phyloP scores from a whole-genome alignment of 2,888 invertebrate species.

The Bugulina stolonifera region DNA sequence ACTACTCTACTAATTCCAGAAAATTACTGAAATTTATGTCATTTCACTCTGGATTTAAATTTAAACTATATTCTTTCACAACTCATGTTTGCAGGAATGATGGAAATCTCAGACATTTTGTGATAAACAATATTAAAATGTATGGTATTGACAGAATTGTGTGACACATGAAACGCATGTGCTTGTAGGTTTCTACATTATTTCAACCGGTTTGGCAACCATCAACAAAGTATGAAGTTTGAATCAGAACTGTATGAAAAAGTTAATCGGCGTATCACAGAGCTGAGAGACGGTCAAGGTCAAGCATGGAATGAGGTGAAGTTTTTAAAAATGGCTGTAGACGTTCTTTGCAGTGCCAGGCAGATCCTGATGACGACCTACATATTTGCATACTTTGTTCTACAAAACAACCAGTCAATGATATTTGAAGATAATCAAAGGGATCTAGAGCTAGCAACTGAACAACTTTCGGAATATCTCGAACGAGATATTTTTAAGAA shows the following conservation, averaged over 20 bases:
- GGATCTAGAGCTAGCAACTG: constrained; percentile 14
- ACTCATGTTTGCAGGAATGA: no score
- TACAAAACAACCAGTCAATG: constrained; percentile 19
- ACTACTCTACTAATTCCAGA: no score
- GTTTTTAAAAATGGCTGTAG: constrained; percentile 1
- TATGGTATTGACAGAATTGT: no score
- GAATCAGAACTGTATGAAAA: constrained; percentile 15
- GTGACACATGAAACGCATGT: no score
- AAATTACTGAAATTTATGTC: no score
- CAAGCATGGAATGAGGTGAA: constrained; percentile 24
- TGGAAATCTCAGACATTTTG: no score
- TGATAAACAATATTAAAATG: no score
- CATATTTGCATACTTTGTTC: constrained; percentile 19
- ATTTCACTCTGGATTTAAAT: no score
- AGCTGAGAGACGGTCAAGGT: constrained; percentile 10
- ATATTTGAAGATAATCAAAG: constrained; percentile 24
- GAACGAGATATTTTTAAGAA: constrained; percentile 18
- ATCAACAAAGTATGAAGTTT: constrained; percentile 17
- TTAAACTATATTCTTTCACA: no score
- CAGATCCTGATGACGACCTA: constrained; percentile 16
- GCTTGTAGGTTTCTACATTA: constrained; percentile 11
- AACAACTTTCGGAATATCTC: constrained; percentile 6
- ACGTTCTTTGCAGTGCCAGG: constrained; percentile 7
- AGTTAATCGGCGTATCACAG: not conserved
- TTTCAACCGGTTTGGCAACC: not conserved